Percentiles rank a stretch among this genome's conserved stretches.
phyloP scores from a whole-genome alignment of 2,888 invertebrate species.

The Cerceris ruficornis region DNA sequence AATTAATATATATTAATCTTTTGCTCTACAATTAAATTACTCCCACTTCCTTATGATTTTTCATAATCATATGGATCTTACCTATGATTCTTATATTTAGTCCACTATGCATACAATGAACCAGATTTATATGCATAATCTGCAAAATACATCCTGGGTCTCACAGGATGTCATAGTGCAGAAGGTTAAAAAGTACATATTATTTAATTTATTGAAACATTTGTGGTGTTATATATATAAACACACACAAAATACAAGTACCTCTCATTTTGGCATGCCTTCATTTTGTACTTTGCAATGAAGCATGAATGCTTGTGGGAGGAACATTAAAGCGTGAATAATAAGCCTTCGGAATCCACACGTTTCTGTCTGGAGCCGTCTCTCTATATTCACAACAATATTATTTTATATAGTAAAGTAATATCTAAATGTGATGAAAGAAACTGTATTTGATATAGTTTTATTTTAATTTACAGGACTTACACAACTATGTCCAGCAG shows the following conservation, averaged over 20 bases:
- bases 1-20: no score
- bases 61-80: no score
- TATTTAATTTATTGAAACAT: background rate
- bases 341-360: conserved; percentile 92
- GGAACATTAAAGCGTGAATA: conserved; percentile 86
- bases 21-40: no score
- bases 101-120: background rate
- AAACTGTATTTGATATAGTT: background rate
- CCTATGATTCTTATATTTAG: no score
- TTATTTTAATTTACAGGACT: conserved; percentile 67
- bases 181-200: no score
- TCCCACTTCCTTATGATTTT: no score
- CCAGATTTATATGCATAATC: no score
- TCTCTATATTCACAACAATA: conserved; percentile 87
- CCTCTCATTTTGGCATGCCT: conserved; percentile 92
- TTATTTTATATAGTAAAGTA: background rate
- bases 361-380: conserved; percentile 88
- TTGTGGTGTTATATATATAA: background rate
- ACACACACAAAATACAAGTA: background rate
- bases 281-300: conserved; percentile 84
- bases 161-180: no score
- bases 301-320: conserved; percentile 90
- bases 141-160: no score
- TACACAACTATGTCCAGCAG: conserved; percentile 73
- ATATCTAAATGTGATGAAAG: background rate